Conservation (phyloP, 2,888 invertebrate genomes). For the Augiades crinisus region DNA sequence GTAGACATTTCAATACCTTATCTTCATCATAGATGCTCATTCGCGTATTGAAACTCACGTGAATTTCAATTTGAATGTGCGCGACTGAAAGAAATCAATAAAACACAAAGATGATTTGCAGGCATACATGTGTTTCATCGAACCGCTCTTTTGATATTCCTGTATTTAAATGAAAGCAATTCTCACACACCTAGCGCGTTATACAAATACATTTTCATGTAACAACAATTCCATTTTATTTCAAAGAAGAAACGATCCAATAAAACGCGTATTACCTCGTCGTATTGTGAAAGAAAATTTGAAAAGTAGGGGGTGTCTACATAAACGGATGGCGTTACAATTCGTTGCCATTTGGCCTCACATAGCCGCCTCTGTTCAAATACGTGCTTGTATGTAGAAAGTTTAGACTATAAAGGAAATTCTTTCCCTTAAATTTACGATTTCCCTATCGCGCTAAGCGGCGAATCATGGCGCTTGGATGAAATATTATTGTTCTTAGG, state of each 20-base stretch:
- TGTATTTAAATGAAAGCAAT: constrained; percentile 32
- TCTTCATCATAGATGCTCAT: constrained; percentile 14
- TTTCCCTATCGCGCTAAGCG: constrained; percentile 74
- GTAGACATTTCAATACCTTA: constrained; percentile 1
- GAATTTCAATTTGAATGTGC: constrained; percentile 23
- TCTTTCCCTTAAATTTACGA: constrained; percentile 71
- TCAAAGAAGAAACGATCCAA: constrained; percentile 63
- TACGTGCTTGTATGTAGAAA: constrained; percentile 62
- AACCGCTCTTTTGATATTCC: constrained; percentile 31
- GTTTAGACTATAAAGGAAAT: constrained; percentile 72
- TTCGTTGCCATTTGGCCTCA: constrained; percentile 63
- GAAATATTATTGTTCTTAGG: constrained; percentile 64
- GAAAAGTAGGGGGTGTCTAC: constrained; percentile 58
- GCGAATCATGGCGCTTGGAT: constrained; percentile 68
- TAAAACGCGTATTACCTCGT: constrained; percentile 68
- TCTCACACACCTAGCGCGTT: constrained; percentile 19
- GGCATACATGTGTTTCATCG: constrained; percentile 20
- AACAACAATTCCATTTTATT: constrained; percentile 59
- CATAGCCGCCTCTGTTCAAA: constrained; percentile 55
- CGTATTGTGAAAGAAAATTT: constrained; percentile 65
- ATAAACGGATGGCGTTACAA: constrained; percentile 65
- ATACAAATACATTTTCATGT: constrained; percentile 43
- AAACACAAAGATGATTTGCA: constrained; percentile 25
- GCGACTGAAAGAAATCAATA: constrained; percentile 21
- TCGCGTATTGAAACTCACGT: constrained; percentile 22